These are phyloP conservation scores for Asteroscopus sphinx DNA, from an alignment of 2,888 invertebrate genomes.

Conservation along the genomic window DNA sequence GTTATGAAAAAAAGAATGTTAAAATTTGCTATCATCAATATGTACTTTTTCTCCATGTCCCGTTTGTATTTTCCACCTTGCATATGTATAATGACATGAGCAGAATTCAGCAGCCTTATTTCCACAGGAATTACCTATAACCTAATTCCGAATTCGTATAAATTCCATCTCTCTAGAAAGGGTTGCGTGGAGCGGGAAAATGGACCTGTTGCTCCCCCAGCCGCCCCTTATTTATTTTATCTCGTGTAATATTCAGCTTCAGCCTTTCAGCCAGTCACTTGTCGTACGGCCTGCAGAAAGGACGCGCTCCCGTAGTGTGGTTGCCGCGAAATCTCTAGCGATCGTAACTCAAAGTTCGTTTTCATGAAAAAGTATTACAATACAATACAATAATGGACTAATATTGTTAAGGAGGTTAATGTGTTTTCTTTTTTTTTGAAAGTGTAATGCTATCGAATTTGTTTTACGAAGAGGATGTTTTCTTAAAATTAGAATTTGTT, in stretches of 20 bases:
- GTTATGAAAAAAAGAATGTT: too few species aligned
- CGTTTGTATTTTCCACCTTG: too few species aligned
- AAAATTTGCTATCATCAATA: too few species aligned
- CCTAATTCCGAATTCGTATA: conserved; percentile 2
- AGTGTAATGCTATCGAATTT: background rate
- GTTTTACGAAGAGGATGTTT: too few species aligned
- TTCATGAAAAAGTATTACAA: background rate
- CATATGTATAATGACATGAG: background rate
- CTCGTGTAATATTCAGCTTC: conserved; percentile 11
- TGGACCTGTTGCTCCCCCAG: conserved; percentile 68
- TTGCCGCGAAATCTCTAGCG: conserved; percentile 26
- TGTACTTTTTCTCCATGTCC: too few species aligned
- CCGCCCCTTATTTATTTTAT: conserved; percentile 44
- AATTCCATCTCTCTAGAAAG: conserved; percentile 15
- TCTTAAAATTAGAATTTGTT: too few species aligned
- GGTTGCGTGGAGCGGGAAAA: conserved; percentile 43
- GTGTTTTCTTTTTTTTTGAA: background rate
- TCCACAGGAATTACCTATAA: background rate
- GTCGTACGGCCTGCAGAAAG: conserved; percentile 9
- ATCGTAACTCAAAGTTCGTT: conserved; percentile 10
- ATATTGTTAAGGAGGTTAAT: background rate
- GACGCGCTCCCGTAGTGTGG: conserved; percentile 15
- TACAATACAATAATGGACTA: background rate
- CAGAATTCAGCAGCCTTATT: too few species aligned
- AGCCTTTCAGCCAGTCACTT: conserved; percentile 28